These are phyloP conservation scores for Hypomesus transpacificus DNA, from an alignment of 2,113 vertebrate genomes.

Conservation along the genomic window DNA sequence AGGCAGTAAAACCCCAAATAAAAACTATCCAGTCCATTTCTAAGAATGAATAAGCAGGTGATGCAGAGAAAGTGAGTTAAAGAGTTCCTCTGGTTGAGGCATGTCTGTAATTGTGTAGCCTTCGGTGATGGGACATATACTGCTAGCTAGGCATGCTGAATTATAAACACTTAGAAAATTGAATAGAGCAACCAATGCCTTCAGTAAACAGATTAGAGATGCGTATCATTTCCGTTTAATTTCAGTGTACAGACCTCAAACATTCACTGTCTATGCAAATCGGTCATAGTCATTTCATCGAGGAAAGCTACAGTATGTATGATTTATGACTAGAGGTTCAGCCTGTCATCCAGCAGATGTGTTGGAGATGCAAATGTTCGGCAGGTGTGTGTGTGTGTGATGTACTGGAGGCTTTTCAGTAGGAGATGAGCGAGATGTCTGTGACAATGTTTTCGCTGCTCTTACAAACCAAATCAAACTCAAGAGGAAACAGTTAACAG, in stretches of 20 bases:
- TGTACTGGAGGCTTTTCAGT: no score
- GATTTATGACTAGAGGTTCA: no score
- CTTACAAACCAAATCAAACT: slow-evolving; percentile 15
- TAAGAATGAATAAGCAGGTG: slow-evolving; percentile 24
- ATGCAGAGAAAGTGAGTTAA: slow-evolving; percentile 16
- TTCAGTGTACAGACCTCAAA: no score
- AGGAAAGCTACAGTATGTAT: no score
- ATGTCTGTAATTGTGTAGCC: slow-evolving; percentile 59
- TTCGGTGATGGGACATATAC: slow-evolving; percentile 27
- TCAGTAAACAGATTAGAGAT: not conserved
- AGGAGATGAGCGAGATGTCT: no score
- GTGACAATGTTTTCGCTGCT: no score
- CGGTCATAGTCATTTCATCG: no score
- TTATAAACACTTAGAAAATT: slow-evolving; percentile 19
- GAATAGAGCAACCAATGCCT: slow-evolving; percentile 20
- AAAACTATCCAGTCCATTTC: slow-evolving; percentile 30
- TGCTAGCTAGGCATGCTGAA: slow-evolving; percentile 26
- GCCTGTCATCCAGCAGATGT: no score
- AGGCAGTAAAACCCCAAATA: not conserved
- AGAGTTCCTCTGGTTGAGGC: slow-evolving; percentile 52
- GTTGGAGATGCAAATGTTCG: no score
- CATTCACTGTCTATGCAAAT: no score
- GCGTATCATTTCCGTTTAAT: not conserved
- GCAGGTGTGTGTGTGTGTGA: no score
- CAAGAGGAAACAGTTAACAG: slow-evolving; percentile 22